A percentile compares a stretch with the other conserved stretches of the same genome.
Conservation (phyloP, 2,113 vertebrate species). For the Cinclus cinclus region DNA sequence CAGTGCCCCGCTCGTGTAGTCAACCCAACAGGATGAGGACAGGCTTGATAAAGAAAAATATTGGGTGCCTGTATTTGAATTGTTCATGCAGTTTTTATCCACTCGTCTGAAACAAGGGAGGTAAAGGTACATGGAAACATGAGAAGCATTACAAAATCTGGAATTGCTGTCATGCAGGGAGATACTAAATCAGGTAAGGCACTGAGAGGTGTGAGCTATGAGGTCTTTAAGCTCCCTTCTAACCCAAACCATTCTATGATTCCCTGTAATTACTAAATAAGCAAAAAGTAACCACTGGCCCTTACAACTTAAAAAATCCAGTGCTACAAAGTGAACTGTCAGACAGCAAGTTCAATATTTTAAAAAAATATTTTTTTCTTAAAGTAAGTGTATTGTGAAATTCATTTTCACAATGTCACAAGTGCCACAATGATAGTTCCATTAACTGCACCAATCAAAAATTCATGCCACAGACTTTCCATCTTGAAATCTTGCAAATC, state of each 20-base stretch:
- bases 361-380: neutral
- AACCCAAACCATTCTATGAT: neutral
- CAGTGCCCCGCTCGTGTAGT: neutral
- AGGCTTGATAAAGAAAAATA: neutral
- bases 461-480: neutral
- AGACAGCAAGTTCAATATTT: neutral
- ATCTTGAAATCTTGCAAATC: neutral
- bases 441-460: neutral
- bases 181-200: neutral
- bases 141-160: neutral
- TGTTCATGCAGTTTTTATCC: neutral
- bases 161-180: neutral
- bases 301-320: neutral
- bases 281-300: neutral
- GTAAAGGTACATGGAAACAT: neutral
- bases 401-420: neutral
- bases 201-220: accelerated
- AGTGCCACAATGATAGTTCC: neutral
- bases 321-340: neutral
- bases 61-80: neutral
- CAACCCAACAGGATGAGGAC: neutral
- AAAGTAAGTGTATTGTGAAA: neutral
- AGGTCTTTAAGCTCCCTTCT: neutral
- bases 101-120: neutral
- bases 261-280: neutral